phyloP scores from a whole-genome alignment of 1,140 invertebrate genomes.

The Aradophagus sp. region DNA sequence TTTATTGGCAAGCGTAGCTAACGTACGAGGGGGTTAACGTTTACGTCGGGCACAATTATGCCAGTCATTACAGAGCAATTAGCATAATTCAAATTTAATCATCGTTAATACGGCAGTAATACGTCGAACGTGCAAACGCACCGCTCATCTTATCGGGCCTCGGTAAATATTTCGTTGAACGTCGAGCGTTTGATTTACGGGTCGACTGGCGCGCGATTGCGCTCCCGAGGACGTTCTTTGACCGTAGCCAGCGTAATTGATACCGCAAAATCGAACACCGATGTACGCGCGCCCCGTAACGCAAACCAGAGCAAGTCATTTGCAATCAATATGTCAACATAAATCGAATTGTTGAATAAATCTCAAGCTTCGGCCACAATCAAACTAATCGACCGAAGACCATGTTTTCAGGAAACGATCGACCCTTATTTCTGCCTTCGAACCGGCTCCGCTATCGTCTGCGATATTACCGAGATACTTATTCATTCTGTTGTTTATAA shows the following conservation, averaged over 20 bases:
- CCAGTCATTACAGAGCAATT: conserved; percentile 34
- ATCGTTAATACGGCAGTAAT: conserved; percentile 28
- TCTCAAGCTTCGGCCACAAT: too few relatives aligned
- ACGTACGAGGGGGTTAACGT: conserved; percentile 28
- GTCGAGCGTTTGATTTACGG: conserved; percentile 14
- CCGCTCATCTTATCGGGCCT: conserved; percentile 25
- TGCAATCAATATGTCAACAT: too few relatives aligned
- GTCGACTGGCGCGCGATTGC: neutral
- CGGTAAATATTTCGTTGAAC: conserved; percentile 30
- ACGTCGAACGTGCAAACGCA: conserved; percentile 24
- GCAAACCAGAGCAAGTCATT: too few relatives aligned
- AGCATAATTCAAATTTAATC: conserved; percentile 48
- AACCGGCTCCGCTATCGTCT: too few relatives aligned
- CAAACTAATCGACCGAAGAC: too few relatives aligned
- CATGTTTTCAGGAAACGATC: too few relatives aligned
- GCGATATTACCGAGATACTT: too few relatives aligned
- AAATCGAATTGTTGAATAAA: too few relatives aligned
- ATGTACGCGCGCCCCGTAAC: too few relatives aligned
- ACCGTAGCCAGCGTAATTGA: conserved; percentile 14
- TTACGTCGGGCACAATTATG: conserved; percentile 36
- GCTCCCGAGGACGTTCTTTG: conserved; percentile 12
- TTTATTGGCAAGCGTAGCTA: conserved; percentile 27
- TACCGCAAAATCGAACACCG: conserved; percentile 15
- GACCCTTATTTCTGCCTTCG: too few relatives aligned
- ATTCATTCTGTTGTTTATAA: too few relatives aligned